phyloP scores from a whole-genome alignment of 2,113 vertebrate species.

The Ciconia boyciana region DNA sequence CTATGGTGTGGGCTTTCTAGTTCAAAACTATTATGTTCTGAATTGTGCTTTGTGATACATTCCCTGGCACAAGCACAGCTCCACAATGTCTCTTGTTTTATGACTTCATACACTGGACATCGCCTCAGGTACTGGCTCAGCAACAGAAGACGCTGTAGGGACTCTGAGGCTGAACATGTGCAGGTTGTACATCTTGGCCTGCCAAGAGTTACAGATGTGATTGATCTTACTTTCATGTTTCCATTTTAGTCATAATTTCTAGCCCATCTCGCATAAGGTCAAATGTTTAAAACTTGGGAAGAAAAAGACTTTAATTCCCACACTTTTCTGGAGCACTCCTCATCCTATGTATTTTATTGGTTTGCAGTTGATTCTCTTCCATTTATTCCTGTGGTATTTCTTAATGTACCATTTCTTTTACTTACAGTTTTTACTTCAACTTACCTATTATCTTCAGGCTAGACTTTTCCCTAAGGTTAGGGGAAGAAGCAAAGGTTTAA shows the following conservation, averaged over 20 bases:
- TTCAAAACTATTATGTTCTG: neutral
- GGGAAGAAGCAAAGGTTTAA: neutral
- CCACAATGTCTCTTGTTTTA: neutral
- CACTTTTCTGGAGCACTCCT: neutral
- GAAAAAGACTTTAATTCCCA: neutral
- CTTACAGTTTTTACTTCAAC: neutral
- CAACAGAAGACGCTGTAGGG: neutral
- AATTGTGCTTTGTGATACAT: neutral
- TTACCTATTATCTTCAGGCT: neutral
- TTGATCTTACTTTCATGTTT: neutral
- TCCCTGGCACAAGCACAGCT: neutral
- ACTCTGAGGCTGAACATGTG: neutral
- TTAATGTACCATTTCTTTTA: neutral
- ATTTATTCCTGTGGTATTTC: neutral
- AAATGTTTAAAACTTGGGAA: neutral
- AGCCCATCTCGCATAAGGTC: neutral
- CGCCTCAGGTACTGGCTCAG: conserved; percentile 4
- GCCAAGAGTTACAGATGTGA: conserved; percentile 24
- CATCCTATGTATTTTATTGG: neutral
- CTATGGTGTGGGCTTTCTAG: neutral
- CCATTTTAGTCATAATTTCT: neutral
- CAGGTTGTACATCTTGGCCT: neutral
- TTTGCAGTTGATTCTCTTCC: neutral
- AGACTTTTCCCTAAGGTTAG: neutral
- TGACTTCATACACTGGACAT: neutral